Evolutionary conservation across 1,140 invertebrate species (phyloP).

Genomic region (Heliothis subflexa): DNA sequence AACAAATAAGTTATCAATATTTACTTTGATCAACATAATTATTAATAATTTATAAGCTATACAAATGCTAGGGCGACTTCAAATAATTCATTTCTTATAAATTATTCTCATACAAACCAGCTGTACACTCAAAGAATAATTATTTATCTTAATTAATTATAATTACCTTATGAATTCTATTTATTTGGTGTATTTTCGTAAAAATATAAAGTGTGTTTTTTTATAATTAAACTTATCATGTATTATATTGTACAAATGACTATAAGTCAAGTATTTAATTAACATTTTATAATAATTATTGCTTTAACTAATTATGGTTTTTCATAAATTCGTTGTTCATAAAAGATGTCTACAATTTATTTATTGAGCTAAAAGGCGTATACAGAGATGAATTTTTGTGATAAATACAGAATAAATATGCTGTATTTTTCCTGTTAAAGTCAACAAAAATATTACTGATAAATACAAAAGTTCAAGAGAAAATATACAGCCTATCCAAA

Average conservation of each 20-base stretch:
- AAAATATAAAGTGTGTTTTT: conserved; percentile 22
- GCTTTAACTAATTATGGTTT: neutral
- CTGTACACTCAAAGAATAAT: conserved; percentile 3
- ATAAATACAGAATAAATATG: too few species aligned
- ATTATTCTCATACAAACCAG: conserved; percentile 28
- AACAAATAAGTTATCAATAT: conserved; percentile 44
- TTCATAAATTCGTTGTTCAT: neutral
- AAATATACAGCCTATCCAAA: too few species aligned
- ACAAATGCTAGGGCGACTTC: conserved; percentile 40
- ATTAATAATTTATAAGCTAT: conserved; percentile 27
- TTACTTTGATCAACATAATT: conserved; percentile 12
- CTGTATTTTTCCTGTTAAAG: too few species aligned
- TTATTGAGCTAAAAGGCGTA: too few species aligned
- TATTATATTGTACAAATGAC: conserved; percentile 5
- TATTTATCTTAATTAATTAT: neutral
- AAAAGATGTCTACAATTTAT: neutral
- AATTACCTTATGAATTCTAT: conserved; percentile 36
- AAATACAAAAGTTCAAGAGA: too few species aligned
- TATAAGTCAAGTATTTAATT: neutral
- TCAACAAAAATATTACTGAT: too few species aligned
- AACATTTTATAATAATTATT: conserved; percentile 10
- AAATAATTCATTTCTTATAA: conserved; percentile 21
- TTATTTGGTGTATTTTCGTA: conserved; percentile 39
- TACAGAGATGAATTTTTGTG: too few species aligned
- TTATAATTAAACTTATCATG: neutral